Evolutionary conservation across 2,797 vertebrate species (phyloP).

Genomic region (Alcedo atthis): DNA sequence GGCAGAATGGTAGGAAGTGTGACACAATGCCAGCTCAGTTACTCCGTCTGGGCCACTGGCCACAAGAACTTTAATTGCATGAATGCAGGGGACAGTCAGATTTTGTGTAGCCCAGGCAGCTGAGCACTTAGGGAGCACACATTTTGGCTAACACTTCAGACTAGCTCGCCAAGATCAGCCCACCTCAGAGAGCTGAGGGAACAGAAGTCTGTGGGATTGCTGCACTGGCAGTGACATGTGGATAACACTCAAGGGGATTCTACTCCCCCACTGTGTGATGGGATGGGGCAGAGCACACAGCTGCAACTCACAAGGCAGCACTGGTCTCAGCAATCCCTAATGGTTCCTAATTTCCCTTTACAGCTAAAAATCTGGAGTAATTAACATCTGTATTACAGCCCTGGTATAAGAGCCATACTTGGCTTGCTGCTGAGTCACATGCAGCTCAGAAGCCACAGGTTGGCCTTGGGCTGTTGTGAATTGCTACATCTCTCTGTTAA

Average conservation of each 20-base stretch:
- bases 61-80: neutral
- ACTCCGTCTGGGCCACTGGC: neutral
- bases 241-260: neutral
- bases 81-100: neutral
- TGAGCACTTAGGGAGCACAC: neutral
- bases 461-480: neutral
- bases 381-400: neutral
- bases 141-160: neutral
- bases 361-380: neutral
- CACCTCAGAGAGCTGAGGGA: neutral
- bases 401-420: neutral
- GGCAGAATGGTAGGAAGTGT: neutral
- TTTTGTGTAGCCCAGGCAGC: neutral
- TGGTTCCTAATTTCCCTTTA: neutral
- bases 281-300: neutral
- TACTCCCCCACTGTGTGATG: neutral
- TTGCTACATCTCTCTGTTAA: neutral
- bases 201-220: neutral
- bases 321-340: neutral
- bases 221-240: neutral
- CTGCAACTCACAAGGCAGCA: neutral
- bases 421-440: neutral
- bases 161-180: neutral
- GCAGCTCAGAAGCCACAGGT: neutral
- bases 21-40: accelerated